Base-by-base conservation (phyloP, 53 echinoderm and acorn worm species). In the Temnopleurus reevesii region DNA sequence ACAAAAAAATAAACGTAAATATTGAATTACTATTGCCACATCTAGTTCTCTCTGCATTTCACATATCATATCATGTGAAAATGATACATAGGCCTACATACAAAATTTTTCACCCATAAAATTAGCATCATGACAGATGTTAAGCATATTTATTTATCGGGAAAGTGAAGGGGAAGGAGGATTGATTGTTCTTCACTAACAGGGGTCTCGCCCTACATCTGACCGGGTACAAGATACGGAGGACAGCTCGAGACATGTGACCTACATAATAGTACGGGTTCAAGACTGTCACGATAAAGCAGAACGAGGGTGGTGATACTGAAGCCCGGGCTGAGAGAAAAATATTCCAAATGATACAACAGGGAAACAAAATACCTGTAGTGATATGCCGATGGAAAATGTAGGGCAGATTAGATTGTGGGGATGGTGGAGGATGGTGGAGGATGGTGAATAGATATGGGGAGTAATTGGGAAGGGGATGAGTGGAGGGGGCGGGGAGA, bases 311-410 rank as follows among this genome's bases (percentile, higher is more conserved):
- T n/a, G n/a, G n/a, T n/a, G n/a, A n/a, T n/a, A n/a, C n/a, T n/a
- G n/a, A n/a, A n/a, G n/a, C n/a, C 5, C 33, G 0, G 71, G 13
- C n/a, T 35, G 38, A n/a, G 41, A 71, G 8, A 7, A 43, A 38
- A 41, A 43, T 41, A 41, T 38, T 71, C 5, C n/a, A 41, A 36
- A 71, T 18, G 71, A 5, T 71, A 15, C 18, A 18, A n/a, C n/a
- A 41, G 38, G n/a, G 71, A 23, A 71, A 71, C 71, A 71, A 71
- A 71, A 36, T 71, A 71, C 71, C n/a, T n/a, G n/a, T n/a, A n/a
- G n/a, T 71, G 71, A 71, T 71, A 71, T 38, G 21, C 36, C 71
- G 0, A 33, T 33, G n/a, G 15, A 63, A 31, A n/a, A 71, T 71
- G 71, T 71, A 71, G 71, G 71, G 36, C 41, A 71, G 71, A 19